Conservation (phyloP, 2,113 vertebrate genomes). For the Aspidoscelis tigris region DNA sequence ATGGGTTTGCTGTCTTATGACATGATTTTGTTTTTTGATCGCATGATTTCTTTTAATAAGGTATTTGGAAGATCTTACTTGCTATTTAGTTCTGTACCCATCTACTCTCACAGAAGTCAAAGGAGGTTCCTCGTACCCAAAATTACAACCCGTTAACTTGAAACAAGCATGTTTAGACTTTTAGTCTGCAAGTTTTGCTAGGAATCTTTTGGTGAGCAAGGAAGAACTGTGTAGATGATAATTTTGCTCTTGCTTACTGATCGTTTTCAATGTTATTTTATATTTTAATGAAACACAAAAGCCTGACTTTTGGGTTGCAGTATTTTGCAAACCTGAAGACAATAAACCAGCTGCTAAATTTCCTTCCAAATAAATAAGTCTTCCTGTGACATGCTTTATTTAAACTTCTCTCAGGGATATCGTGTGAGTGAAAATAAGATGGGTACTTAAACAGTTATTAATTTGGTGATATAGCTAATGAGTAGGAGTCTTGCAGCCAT, state of each 20-base stretch:
- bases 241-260: neutral
- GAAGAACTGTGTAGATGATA: neutral
- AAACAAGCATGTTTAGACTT: no score
- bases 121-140: neutral
- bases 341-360: neutral
- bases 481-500: neutral
- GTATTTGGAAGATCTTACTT: neutral
- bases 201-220: neutral
- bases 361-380: neutral
- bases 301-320: neutral
- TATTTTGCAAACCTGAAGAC: neutral
- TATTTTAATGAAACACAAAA: neutral
- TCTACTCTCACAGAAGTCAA: neutral
- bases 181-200: neutral
- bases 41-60: neutral
- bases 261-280: neutral
- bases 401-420: neutral
- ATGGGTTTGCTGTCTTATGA: neutral
- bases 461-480: neutral
- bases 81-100: neutral
- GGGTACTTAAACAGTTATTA: neutral
- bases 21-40: neutral
- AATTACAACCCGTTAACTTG: neutral
- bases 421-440: constrained; percentile 5
- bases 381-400: neutral